These are phyloP conservation scores for Dusona sp. DNA, from an alignment of 2,888 invertebrate species.

Conservation along the genomic window DNA sequence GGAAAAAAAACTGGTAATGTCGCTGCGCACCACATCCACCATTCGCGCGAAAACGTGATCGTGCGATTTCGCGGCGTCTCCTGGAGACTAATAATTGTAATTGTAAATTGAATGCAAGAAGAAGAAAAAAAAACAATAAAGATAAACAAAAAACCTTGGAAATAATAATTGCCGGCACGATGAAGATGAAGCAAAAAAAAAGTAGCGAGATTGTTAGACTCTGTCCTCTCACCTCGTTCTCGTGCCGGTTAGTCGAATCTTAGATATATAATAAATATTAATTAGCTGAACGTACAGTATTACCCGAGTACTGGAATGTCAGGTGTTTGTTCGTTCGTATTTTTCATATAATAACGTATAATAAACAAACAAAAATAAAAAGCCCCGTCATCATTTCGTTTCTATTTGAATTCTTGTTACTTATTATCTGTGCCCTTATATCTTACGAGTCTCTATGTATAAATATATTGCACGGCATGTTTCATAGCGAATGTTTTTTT, in stretches of 20 bases:
- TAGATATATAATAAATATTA: constrained; percentile 70
- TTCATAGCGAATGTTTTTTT: constrained; percentile 28
- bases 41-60: constrained; percentile 49
- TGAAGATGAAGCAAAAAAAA: constrained; percentile 45
- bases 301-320: constrained; percentile 73
- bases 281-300: constrained; percentile 73
- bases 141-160: constrained; percentile 66
- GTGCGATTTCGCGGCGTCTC: constrained; percentile 65
- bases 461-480: constrained; percentile 51
- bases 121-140: constrained; percentile 43
- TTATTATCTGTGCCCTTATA: constrained; percentile 58
- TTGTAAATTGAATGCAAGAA: constrained; percentile 64
- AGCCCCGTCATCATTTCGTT: constrained; percentile 69
- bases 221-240: constrained; percentile 65
- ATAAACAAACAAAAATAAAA: constrained; percentile 69
- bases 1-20: constrained; percentile 43
- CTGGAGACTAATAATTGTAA: constrained; percentile 64
- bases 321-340: constrained; percentile 72
- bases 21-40: constrained; percentile 49
- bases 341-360: constrained; percentile 71
- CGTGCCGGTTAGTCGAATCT: constrained; percentile 71
- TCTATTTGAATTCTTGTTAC: constrained; percentile 66
- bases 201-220: constrained; percentile 67
- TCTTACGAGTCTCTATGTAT: constrained; percentile 30
- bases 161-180: constrained; percentile 70